Base-by-base conservation (phyloP, 2,113 vertebrate genomes). In the Forbesichthys papilliferus region DNA sequence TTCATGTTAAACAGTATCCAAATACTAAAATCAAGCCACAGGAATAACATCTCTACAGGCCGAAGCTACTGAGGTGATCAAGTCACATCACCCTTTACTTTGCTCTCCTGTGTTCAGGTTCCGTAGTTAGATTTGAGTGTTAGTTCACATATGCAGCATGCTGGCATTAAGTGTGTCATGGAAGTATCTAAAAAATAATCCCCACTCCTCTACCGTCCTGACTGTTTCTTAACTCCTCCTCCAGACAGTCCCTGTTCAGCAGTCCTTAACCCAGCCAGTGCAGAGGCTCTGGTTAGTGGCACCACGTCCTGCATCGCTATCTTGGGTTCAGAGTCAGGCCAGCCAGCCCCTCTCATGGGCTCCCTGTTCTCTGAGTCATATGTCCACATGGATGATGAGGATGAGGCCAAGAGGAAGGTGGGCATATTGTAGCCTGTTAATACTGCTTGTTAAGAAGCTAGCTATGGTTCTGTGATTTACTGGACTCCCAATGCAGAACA, bases 401-500 rank as follows among this genome's bases (percentile, higher is more conserved):
- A 97, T 0, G 96, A 98, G 14, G 93, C 93, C 68, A 93, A 95
- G 81, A 94, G 92, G 84, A 98, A 96, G 95, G 96, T 98, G 88
- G 65, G 85, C 53, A 5, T 11, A 3, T 10, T 49, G 48, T 49
- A 12, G 48, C 48, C 3, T 10, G 48, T 1, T 49, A 49, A 10
- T 9, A 49, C 8, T 9, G 9, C 0, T 42, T 42, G 4, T 42
- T 42, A 42, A 5, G 36, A 42, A 42, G 36, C 36, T 42, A 42
- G 36, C 36, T 42, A 42, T 42, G 36, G 36, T 42, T 42, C 7
- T 42, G 36, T 6, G 36, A 42, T 6, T 42, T 42, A 42, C 36
- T 42, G 36, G 36, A 42, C 5, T 42, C 36, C 36, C 36, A 42
- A 8, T 42, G 36, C 4, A 42, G 36, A 27, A 27, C 27, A 27